phyloP scores from a whole-genome alignment of 2,113 vertebrate species.

The Rattus norvegicus region DNA sequence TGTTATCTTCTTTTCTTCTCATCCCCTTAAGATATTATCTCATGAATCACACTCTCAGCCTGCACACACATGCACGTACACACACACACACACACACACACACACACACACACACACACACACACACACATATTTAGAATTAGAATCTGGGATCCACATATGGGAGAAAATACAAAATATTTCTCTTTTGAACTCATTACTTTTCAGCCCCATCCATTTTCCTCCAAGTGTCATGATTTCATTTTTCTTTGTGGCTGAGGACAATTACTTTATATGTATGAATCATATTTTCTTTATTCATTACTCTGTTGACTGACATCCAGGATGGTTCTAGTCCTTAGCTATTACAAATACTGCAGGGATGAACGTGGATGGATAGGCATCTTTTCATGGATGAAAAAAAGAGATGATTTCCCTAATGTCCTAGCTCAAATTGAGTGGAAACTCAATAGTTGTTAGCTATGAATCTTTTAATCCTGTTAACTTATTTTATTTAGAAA shows the following conservation, averaged over 20 bases:
- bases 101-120: neutral
- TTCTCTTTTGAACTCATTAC: neutral
- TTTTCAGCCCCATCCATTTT: neutral
- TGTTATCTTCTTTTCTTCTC: neutral
- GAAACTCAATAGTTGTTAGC: neutral
- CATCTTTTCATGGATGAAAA: neutral
- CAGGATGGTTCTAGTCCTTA: neutral
- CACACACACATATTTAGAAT: neutral
- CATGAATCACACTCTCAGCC: neutral
- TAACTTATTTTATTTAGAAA: neutral
- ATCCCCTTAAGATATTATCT: neutral
- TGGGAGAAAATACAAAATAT: neutral
- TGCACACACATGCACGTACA: neutral
- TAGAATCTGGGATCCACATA: neutral
- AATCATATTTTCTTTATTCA: neutral
- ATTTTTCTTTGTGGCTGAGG: neutral
- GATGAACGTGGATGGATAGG: neutral
- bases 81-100: neutral
- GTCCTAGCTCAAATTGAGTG: neutral
- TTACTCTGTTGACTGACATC: neutral
- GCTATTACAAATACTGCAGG: neutral
- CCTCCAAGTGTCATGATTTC: neutral
- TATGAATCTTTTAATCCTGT: neutral
- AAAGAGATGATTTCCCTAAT: neutral
- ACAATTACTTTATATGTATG: neutral